These are phyloP conservation scores for Leistus spinibarbis DNA, from an alignment of 2,888 invertebrate genomes.

Conservation along the genomic window DNA sequence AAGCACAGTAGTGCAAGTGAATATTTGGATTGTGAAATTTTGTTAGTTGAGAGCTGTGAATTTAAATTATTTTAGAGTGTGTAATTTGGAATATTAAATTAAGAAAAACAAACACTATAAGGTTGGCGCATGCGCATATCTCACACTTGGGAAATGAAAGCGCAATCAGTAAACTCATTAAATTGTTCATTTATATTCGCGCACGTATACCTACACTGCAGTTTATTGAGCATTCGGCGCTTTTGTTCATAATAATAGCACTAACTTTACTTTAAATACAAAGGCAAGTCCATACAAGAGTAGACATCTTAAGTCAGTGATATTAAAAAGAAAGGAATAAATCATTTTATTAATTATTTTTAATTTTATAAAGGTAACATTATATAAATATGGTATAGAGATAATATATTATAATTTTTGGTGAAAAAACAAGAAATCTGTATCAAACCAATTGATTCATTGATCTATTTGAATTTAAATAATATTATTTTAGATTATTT, in stretches of 20 bases:
- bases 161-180: conserved; percentile 29
- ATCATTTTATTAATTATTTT: background rate
- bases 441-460: no score
- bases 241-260: background rate
- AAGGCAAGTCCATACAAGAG: background rate
- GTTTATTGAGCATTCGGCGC: conserved; percentile 15
- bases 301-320: no score
- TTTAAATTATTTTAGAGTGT: no score
- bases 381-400: no score
- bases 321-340: background rate
- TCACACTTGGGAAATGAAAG: conserved; percentile 29
- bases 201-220: conserved; percentile 9
- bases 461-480: no score
- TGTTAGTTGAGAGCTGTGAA: no score
- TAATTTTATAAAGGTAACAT: background rate
- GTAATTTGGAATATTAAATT: background rate
- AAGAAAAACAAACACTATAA: background rate
- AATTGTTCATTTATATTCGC: conserved; percentile 34
- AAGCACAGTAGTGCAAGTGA: background rate
- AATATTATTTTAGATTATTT: no score
- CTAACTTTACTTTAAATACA: background rate
- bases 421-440: no score
- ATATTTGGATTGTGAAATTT: background rate
- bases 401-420: no score
- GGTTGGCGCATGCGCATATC: background rate